Base-by-base conservation (phyloP, 92 coral and sea anemone genomes). In the Chrysogorgia sp. region DNA sequence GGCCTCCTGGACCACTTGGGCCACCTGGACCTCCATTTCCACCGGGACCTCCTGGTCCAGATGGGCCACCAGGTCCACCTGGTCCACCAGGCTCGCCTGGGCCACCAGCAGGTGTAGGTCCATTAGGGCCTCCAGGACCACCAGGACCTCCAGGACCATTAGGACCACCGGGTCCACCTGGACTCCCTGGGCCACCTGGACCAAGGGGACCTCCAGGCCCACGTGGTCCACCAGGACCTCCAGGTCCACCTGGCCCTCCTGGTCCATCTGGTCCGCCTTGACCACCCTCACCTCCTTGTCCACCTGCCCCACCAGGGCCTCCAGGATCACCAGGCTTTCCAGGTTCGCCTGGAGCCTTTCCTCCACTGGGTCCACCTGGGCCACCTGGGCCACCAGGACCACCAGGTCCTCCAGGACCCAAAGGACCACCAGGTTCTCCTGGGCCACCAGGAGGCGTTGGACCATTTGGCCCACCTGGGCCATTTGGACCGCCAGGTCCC, bases 21-120 rank as follows among this genome's bases (percentile, higher is more conserved):
- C 96, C 96, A 37, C 96, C 96, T 41, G 90, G 92, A 10, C 92
- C 92, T 21, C 88, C 86, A 0, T 90, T 87, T 3, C 92, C 92
- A 10, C 88, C 82, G 1, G 96, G 92, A 0, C 96, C 92, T 0
- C 88, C 90, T 13, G 92, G 97, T 0, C 91, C 90, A 7, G 85
- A 87, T 10, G 90, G 83, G 0, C 87, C 90, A 6, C 88, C 89
- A 1, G 85, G 88, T 0, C 78, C 75, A 7, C 85, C 85, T 0
- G 88, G 88, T 0, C 86, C 86, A 22, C 86, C 86, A 3, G 77
- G 70, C 0, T 90, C 92, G 2, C 92, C 90, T 2, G 93, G 96
- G 0, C 96, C 93, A n/a, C 81, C 83, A 17, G 90, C 76, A 0
- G 86, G 89, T 10, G 88, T 90, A 10, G 93, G 94, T 0, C 80